Percentiles rank a stretch among this genome's conserved stretches.
These are phyloP conservation scores for Talpa occidentalis DNA, from an alignment of 2,113 vertebrate genomes.

Conservation along the genomic window DNA sequence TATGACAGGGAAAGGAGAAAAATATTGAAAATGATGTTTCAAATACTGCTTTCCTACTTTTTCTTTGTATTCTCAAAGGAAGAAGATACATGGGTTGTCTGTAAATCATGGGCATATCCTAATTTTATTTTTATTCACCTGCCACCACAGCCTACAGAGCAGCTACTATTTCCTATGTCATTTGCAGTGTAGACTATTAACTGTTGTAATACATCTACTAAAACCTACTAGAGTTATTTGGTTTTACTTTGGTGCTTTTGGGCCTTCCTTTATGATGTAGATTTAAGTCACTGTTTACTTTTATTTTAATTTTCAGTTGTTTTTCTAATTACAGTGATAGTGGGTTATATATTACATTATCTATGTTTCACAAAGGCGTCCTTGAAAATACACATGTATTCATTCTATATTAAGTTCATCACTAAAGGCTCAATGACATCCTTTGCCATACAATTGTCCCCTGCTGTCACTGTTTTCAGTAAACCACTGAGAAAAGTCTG, in stretches of 20 bases:
- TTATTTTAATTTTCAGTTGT: not conserved
- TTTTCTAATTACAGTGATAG: too few species aligned
- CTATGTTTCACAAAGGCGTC: too few species aligned
- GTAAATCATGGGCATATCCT: not conserved
- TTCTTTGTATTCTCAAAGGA: not conserved
- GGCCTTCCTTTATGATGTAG: not conserved
- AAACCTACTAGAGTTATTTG: not conserved
- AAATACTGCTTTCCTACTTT: not conserved
- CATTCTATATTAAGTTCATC: too few species aligned
- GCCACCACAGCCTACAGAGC: not conserved
- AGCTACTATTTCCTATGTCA: not conserved
- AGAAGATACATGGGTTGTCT: not conserved
- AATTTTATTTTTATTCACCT: not conserved
- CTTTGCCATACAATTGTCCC: too few species aligned
- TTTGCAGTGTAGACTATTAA: not conserved
- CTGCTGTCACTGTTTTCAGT: too few species aligned
- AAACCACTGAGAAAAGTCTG: not conserved
- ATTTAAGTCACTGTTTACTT: not conserved
- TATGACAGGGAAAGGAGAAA: not conserved
- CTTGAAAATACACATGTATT: too few species aligned
- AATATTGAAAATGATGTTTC: not conserved
- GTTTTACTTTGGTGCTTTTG: not conserved
- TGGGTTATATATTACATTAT: too few species aligned
- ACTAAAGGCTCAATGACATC: too few species aligned
- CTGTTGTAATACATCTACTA: not conserved